Evolutionary conservation across 2,888 invertebrate genomes (phyloP).

Genomic region (Trichogramma dendrolimi): DNA sequence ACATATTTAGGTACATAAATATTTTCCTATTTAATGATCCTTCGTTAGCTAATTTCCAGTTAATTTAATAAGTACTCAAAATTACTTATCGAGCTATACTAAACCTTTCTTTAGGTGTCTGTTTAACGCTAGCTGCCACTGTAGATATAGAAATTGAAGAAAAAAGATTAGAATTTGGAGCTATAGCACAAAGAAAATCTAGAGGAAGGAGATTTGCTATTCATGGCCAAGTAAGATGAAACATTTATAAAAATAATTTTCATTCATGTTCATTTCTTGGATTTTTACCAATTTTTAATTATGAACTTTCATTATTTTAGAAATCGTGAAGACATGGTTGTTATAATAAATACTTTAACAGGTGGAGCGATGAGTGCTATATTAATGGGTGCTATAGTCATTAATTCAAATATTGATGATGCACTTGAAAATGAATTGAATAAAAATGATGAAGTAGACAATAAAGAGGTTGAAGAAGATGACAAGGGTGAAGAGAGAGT

Average conservation of each 20-base stretch:
- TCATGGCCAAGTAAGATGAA: conserved; percentile 74
- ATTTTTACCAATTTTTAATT: not conserved
- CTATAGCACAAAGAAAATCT: conserved; percentile 92
- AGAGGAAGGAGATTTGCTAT: conserved; percentile 93
- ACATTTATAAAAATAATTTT: not conserved
- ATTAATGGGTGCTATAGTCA: conserved; percentile 61
- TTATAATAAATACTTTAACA: conserved; percentile 71
- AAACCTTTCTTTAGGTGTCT: too few relatives aligned
- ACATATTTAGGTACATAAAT: too few relatives aligned
- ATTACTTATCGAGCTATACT: too few relatives aligned
- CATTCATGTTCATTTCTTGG: not conserved
- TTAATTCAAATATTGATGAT: conserved; percentile 30
- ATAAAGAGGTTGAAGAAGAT: conserved; percentile 31
- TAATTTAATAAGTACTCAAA: too few relatives aligned
- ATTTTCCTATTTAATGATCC: too few relatives aligned
- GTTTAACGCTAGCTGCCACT: too few relatives aligned
- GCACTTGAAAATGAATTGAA: conserved; percentile 34
- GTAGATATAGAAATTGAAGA: too few relatives aligned
- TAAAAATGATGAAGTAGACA: conserved; percentile 37
- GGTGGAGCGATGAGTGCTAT: conserved; percentile 66
- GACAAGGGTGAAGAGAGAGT: conserved; percentile 34
- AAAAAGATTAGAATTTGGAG: too few relatives aligned
- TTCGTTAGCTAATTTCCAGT: too few relatives aligned
- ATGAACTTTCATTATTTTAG: conserved; percentile 53
- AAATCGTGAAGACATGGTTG: conserved; percentile 74